A percentile compares a stretch with the other conserved stretches of the same genome.
phyloP scores from a whole-genome alignment of 53 echinoderm and acorn worm species.

The Astropecten irregularis region DNA sequence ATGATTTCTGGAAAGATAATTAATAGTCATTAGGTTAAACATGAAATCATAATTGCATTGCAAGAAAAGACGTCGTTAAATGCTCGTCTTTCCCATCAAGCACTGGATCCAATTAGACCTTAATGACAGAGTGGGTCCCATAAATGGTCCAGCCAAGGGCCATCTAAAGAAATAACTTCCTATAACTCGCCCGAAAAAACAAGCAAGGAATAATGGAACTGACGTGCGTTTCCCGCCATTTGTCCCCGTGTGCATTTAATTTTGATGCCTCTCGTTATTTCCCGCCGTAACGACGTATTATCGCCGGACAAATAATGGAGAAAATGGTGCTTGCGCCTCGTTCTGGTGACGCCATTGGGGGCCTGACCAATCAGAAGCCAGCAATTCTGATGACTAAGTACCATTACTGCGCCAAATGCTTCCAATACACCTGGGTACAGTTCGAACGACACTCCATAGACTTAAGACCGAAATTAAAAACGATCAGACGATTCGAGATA shows the following conservation, averaged over 20 bases:
- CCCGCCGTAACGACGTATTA: slow-evolving; percentile 30
- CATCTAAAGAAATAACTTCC: slow-evolving; percentile 40
- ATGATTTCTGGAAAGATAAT: too few species aligned
- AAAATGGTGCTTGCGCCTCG: slow-evolving; percentile 28
- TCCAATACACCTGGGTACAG: slow-evolving; percentile 22
- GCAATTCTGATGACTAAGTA: slow-evolving; percentile 22
- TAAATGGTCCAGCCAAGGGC: background rate
- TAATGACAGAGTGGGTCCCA: slow-evolving; percentile 3
- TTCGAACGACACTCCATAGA: slow-evolving; percentile 31
- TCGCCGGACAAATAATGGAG: slow-evolving; percentile 16
- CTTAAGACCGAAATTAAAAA: slow-evolving; percentile 24
- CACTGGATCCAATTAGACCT: slow-evolving; percentile 17
- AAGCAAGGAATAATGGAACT: slow-evolving; percentile 32
- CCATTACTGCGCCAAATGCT: background rate
- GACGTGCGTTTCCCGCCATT: slow-evolving; percentile 41
- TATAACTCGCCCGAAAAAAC: slow-evolving; percentile 14
- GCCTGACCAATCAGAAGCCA: slow-evolving; percentile 6
- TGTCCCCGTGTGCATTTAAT: slow-evolving; percentile 33
- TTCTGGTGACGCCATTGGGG: slow-evolving; percentile 23
- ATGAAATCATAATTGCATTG: slow-evolving; percentile 42
- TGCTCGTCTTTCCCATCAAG: slow-evolving; percentile 2
- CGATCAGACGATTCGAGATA: background rate
- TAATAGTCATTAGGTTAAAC: background rate
- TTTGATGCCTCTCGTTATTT: slow-evolving; percentile 47
- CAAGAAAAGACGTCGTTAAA: slow-evolving; percentile 55